Conservation (phyloP, 2,113 vertebrate genomes). For the Bolborhynchus lineola region DNA sequence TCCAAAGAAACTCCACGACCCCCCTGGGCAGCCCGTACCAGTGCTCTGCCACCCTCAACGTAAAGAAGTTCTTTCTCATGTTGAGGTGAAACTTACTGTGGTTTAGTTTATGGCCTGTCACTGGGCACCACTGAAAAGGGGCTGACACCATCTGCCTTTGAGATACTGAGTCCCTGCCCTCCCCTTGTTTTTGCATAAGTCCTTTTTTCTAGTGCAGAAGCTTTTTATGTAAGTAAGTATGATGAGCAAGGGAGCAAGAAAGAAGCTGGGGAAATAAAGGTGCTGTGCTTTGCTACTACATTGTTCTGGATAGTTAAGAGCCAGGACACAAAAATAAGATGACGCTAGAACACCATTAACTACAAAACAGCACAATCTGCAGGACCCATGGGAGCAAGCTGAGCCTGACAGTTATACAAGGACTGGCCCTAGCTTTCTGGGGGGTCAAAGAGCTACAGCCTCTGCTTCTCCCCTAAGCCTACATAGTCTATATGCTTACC, state of each 20-base stretch:
- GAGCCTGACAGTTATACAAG: neutral
- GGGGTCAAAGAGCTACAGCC: neutral
- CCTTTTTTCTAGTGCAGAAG: neutral
- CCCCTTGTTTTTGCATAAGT: fast-evolving
- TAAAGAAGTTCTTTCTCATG: neutral
- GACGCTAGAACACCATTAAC: neutral
- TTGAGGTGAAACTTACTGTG: neutral
- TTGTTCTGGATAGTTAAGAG: neutral
- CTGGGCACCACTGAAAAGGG: neutral
- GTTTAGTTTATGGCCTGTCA: neutral
- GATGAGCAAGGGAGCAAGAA: neutral
- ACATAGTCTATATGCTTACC: neutral
- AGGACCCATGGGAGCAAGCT: neutral
- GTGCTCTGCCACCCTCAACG: neutral
- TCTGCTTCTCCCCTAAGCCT: neutral
- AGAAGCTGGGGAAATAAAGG: neutral
- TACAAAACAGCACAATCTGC: fast-evolving
- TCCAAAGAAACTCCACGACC: neutral
- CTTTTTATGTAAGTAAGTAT: neutral
- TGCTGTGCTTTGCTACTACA: neutral
- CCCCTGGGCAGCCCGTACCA: neutral
- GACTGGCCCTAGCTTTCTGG: neutral
- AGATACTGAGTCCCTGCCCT: neutral
- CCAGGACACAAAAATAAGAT: neutral
- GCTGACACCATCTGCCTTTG: neutral